These are phyloP conservation scores for Pachyuromys duprasi DNA, from an alignment of 2,797 vertebrate genomes.

Conservation along the genomic window DNA sequence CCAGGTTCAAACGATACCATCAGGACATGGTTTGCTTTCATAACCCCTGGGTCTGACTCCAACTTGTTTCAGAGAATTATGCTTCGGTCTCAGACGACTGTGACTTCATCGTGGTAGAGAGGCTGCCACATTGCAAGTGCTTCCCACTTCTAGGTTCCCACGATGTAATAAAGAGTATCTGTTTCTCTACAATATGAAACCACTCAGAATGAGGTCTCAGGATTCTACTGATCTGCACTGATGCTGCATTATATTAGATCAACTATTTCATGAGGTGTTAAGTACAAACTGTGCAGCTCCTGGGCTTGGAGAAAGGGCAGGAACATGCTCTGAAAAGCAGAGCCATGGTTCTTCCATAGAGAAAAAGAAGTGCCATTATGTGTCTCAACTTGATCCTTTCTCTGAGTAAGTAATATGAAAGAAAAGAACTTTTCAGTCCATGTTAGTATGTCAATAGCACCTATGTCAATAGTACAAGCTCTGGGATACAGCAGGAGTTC, in stretches of 20 bases:
- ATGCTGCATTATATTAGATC: neutral
- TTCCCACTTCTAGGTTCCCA: neutral
- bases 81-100: constrained; percentile 1
- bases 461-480: neutral
- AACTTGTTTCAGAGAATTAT: neutral
- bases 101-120: neutral
- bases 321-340: neutral
- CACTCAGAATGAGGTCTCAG: neutral
- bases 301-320: neutral
- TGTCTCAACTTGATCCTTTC: neutral
- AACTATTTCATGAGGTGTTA: neutral
- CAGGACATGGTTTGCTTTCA: constrained; percentile 13
- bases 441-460: neutral
- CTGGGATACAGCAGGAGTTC: neutral
- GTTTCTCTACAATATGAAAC: neutral
- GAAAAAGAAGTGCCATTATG: neutral
- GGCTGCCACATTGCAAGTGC: neutral
- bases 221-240: accelerated
- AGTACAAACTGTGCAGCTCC: accelerated
- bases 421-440: neutral
- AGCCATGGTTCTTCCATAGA: neutral
- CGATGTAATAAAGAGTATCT: neutral
- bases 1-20: constrained; percentile 43
- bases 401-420: neutral
- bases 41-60: constrained; percentile 37